Conservation (phyloP, 1,140 invertebrate species). For the Myzus persicae region DNA sequence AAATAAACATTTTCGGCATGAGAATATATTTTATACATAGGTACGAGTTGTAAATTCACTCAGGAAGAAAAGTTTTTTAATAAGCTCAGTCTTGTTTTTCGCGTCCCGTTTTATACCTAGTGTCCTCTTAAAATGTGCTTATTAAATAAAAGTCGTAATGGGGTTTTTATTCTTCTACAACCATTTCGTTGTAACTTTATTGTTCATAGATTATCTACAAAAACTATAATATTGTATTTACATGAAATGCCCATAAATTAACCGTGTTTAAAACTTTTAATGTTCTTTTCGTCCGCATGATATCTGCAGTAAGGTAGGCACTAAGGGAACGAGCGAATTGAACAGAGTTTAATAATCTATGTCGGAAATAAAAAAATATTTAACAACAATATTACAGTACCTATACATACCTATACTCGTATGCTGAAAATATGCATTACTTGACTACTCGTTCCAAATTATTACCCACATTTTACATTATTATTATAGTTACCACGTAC, state of each 20-base stretch:
- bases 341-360: neutral
- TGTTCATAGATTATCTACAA: constrained; percentile 7
- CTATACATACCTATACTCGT: neutral
- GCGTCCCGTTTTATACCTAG: neutral
- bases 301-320: neutral
- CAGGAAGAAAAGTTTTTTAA: constrained; percentile 41
- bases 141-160: constrained; percentile 20
- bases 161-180: neutral
- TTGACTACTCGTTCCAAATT: neutral
- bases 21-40: neutral
- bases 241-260: neutral
- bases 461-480: too few species aligned
- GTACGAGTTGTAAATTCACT: constrained; percentile 27
- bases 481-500: too few species aligned
- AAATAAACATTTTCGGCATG: constrained; percentile 14
- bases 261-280: neutral
- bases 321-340: neutral
- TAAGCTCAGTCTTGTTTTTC: constrained; percentile 24
- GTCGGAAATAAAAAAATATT: neutral
- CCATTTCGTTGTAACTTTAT: neutral
- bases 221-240: constrained; percentile 14
- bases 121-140: constrained; percentile 34
- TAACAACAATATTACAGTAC: neutral
- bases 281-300: neutral
- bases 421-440: neutral